These are phyloP conservation scores for Drosophila setifemur DNA, from an alignment of 1,140 invertebrate species.

Conservation along the genomic window DNA sequence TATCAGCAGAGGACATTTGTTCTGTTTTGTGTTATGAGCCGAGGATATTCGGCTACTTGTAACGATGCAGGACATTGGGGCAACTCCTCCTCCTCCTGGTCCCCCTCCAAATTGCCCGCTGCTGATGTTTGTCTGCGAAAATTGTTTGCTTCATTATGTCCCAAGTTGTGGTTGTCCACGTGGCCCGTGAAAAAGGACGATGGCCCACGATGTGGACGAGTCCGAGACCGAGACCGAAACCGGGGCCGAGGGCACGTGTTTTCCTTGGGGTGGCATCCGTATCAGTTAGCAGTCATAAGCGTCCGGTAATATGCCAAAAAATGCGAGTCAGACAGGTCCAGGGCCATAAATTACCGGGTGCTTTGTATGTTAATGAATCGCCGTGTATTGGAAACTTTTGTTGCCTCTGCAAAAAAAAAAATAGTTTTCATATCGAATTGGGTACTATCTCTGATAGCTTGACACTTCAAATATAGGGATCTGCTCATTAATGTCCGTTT, in stretches of 20 bases:
- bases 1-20: conserved; percentile 82
- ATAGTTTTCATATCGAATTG: neutral
- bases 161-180: conserved; percentile 23
- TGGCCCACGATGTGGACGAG: neutral
- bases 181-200: neutral
- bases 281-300: conserved; percentile 68
- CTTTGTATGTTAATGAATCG: conserved; percentile 41
- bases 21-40: conserved; percentile 75
- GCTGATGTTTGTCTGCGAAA: conserved; percentile 23
- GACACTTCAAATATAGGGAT: neutral
- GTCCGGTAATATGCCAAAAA: conserved; percentile 73
- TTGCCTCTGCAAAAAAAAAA: neutral
- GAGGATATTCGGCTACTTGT: conserved; percentile 71
- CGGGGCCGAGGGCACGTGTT: conserved; percentile 36
- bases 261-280: conserved; percentile 76
- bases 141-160: conserved; percentile 62
- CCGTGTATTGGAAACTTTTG: conserved; percentile 6
- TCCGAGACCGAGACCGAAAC: neutral
- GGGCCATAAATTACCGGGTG: conserved; percentile 32
- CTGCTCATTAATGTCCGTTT: too few relatives aligned
- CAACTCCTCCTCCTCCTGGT: neutral
- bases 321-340: neutral
- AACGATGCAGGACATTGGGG: conserved; percentile 36
- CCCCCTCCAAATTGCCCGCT: neutral
- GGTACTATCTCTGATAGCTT: neutral